phyloP scores from a whole-genome alignment of 2,113 vertebrate genomes.

The Sinocyclocheilus anophthalmus region DNA sequence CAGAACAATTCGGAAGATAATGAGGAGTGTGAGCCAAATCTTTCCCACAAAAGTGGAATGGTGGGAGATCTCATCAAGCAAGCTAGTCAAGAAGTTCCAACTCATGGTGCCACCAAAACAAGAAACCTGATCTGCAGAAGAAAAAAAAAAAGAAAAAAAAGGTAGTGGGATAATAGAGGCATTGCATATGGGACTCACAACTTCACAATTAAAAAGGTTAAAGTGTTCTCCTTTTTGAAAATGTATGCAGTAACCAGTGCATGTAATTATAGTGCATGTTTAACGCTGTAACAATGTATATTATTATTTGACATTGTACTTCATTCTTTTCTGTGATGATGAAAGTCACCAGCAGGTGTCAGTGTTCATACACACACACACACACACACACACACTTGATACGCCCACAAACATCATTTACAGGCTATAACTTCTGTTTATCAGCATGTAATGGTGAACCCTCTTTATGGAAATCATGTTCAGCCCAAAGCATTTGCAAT shows the following conservation, averaged over 20 bases:
- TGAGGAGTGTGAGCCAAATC: conserved; percentile 86
- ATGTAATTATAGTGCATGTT: neutral
- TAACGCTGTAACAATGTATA: neutral
- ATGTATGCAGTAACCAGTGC: neutral
- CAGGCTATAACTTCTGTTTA: too few species aligned
- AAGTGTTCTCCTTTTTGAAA: neutral
- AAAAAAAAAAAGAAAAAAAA: neutral
- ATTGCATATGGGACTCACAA: neutral
- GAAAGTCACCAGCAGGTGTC: neutral
- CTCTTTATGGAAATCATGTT: too few species aligned
- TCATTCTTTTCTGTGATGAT: neutral
- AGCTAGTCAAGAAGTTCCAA: conserved; percentile 87
- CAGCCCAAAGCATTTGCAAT: too few species aligned
- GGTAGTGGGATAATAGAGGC: neutral
- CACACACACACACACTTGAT: neutral
- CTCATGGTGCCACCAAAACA: conserved; percentile 79
- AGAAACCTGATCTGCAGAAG: conserved; percentile 51
- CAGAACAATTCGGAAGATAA: conserved; percentile 89
- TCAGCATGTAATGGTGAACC: too few species aligned
- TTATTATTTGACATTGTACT: neutral
- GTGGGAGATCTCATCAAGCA: conserved; percentile 91
- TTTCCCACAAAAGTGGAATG: conserved; percentile 92
- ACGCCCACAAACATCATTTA: neutral
- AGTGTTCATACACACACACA: neutral
- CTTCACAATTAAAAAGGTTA: too few species aligned